Percentiles rank a stretch among this genome's conserved stretches.
Evolutionary conservation across 2,888 invertebrate species (phyloP).

Genomic region (Diarsia mendica): DNA sequence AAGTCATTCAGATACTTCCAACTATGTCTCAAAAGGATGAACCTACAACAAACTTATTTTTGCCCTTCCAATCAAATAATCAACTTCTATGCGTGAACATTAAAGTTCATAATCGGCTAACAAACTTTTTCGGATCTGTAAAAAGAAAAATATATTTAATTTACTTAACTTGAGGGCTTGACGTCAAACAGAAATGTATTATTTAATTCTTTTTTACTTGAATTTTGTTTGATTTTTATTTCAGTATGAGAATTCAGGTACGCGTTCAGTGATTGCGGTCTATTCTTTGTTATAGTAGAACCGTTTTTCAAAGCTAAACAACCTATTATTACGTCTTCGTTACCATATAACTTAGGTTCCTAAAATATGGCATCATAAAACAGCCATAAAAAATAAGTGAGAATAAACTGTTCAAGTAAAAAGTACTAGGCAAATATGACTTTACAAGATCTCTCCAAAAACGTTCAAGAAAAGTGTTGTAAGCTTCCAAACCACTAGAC

Average conservation of each 20-base stretch:
- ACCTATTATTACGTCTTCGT: conserved; percentile 2
- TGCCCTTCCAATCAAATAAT: neutral
- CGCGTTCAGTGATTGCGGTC: neutral
- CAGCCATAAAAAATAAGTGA: too few species aligned
- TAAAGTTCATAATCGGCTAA: conserved; percentile 2
- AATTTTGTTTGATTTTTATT: conserved; percentile 1
- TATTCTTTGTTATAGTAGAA: neutral
- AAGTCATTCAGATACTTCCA: conserved; percentile 18
- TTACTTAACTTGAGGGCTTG: conserved; percentile 17
- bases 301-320: neutral
- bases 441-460: conserved; percentile 40
- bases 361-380: neutral
- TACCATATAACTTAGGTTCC: neutral
- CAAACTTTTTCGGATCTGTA: neutral
- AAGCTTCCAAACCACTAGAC: conserved; percentile 38
- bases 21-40: conserved; percentile 2
- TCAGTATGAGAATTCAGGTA: neutral
- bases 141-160: conserved; percentile 4
- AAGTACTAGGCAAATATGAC: conserved; percentile 47
- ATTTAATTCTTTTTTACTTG: neutral
- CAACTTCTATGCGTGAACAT: neutral
- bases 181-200: conserved; percentile 2
- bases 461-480: conserved; percentile 28
- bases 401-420: neutral
- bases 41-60: neutral